phyloP scores from a whole-genome alignment of 2,797 vertebrate species.

The Dermochelys coriacea region DNA sequence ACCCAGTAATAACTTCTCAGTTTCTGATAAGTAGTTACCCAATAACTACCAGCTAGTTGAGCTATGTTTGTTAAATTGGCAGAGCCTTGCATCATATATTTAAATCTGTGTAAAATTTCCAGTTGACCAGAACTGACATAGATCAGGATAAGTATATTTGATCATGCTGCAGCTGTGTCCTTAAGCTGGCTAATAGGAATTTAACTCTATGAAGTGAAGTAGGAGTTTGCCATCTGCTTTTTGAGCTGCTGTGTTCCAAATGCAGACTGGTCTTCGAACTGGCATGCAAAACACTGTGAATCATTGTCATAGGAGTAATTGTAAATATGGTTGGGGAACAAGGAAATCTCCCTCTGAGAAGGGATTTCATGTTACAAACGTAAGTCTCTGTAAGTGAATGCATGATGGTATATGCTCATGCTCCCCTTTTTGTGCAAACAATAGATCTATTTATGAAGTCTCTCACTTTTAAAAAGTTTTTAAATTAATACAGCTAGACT shows the following conservation, averaged over 20 bases:
- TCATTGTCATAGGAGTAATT: not conserved
- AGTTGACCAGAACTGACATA: not conserved
- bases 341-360: not conserved
- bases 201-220: not conserved
- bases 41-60: not conserved
- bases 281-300: not conserved
- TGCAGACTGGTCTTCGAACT: not conserved
- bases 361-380: not conserved
- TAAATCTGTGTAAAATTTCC: not conserved
- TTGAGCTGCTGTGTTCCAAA: accelerated
- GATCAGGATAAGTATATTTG: not conserved
- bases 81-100: not conserved
- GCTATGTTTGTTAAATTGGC: too few relatives aligned
- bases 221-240: not conserved
- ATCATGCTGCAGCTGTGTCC: not conserved
- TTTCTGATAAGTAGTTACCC: not conserved
- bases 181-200: not conserved
- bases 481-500: not conserved
- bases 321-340: not conserved
- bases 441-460: not conserved
- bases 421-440: not conserved
- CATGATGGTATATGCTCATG: not conserved
- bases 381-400: not conserved
- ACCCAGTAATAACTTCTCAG: not conserved
- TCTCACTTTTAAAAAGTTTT: not conserved